Evolutionary conservation across 2,888 invertebrate genomes (phyloP), one percentile per base, ranked within the genome.

Genomic region (Ramazzottius varieornatus): DNA sequence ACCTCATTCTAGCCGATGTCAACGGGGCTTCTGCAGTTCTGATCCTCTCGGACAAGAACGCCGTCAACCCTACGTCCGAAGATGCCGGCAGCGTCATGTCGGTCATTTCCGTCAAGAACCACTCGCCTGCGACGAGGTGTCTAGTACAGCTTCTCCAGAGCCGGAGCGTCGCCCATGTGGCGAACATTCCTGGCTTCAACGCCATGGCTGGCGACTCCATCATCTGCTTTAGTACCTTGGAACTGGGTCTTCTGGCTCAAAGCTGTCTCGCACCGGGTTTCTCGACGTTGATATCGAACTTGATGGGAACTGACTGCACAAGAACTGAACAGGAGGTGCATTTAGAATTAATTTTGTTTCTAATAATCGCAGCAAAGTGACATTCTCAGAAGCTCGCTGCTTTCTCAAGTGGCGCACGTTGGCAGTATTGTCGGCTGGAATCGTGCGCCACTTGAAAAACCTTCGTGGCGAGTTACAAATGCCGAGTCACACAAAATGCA

Each of bases 1-100:
- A 80, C 70, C 72, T 80, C 67, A 75, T 76, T 64, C 70, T 79
- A 67, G 79, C 79, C 54, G 77, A 78, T 72, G 78, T 78, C 68
- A 71, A 70, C n/a, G 29, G 24, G 4, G 20, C 16, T 68, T 4
- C 29, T 16, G 54, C 54, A 24, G 8, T 8, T 54, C 24, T 54
- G 54, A 16, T 54, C n/a, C 29, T 54, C 4, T 8, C 54, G 4
- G 54, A 54, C 29, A 54, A 29, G 29, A 54, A 54, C 29, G 54
- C 54, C 13, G 4, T 4, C 4, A 54, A 54, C 54, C 54, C 54
- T 13, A 54, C 54, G 4, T 8, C 54, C 29, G 54, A 54, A 24
- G 54, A 54, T 54, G 20, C 54, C 13, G n/a, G 54, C 13, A 54
- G 29, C 29, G 54, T 54, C n/a, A 54, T 54, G 54, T 54, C 54